Percentiles rank a stretch among this genome's conserved stretches.
phyloP scores from a whole-genome alignment of 37 sponge, comb jelly and placozoan genomes.

The Cliona cf. orientalis region DNA sequence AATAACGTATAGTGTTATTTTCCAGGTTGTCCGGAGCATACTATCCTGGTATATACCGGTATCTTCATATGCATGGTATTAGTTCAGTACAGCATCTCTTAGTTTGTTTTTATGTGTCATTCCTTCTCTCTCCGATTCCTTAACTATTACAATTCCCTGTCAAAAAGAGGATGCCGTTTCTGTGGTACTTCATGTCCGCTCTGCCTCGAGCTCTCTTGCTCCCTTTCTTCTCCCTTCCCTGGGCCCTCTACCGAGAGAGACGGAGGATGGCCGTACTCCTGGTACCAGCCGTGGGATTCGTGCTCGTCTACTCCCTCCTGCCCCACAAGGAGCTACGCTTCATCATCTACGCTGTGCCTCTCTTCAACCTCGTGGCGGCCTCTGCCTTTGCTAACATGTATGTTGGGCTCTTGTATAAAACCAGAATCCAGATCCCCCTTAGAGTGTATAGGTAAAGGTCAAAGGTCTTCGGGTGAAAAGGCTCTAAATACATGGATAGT shows the following conservation, averaged over 20 bases:
- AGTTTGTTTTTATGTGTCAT: too few relatives aligned
- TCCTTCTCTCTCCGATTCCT: constrained; percentile 21
- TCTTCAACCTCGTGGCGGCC: constrained; percentile 87
- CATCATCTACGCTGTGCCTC: constrained; percentile 90
- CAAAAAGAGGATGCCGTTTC: constrained; percentile 77
- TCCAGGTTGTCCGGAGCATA: too few relatives aligned
- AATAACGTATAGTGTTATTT: too few relatives aligned
- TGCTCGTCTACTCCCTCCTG: constrained; percentile 90
- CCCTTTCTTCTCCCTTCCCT: constrained; percentile 75
- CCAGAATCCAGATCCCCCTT: too few relatives aligned
- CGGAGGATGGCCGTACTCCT: constrained; percentile 36
- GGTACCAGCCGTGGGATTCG: constrained; percentile 76
- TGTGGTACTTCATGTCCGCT: constrained; percentile 97
- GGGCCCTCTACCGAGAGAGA: constrained; percentile 58
- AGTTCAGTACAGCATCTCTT: too few relatives aligned
- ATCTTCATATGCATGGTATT: too few relatives aligned
- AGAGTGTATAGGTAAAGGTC: too few relatives aligned
- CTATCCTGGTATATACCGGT: too few relatives aligned
- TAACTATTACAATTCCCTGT: constrained; percentile 33
- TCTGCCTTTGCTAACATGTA: constrained; percentile 69
- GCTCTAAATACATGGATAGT: too few relatives aligned
- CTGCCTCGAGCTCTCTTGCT: constrained; percentile 86
- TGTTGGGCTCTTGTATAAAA: constrained; percentile 18
- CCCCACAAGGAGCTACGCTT: constrained; percentile 99
- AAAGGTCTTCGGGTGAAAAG: too few relatives aligned